Evolutionary conservation across 2,113 vertebrate genomes (phyloP).

Genomic region (Toxotes jaculatrix): DNA sequence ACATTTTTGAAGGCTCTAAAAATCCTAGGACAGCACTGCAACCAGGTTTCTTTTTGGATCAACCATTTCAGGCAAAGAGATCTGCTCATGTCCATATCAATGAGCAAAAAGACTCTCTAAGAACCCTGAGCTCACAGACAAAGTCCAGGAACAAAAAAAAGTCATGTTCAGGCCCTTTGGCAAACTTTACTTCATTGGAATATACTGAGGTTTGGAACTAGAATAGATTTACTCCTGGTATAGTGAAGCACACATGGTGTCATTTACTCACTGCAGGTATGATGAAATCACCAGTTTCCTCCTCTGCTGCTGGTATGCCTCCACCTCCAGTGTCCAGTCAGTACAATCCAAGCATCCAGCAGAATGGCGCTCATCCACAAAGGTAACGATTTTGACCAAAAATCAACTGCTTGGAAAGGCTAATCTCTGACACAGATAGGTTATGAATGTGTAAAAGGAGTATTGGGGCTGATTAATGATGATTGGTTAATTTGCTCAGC

Average conservation of each 20-base stretch:
- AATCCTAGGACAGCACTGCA: neutral
- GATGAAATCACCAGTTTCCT: slow-evolving; percentile 84
- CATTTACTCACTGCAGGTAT: slow-evolving; percentile 78
- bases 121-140: neutral
- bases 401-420: neutral
- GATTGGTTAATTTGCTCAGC: neutral
- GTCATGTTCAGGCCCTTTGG: neutral
- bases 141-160: neutral
- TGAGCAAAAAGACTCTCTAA: neutral
- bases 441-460: neutral
- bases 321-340: slow-evolving; percentile 75
- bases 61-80: neutral
- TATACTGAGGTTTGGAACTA: neutral
- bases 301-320: slow-evolving; percentile 75
- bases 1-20: neutral
- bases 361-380: slow-evolving; percentile 85
- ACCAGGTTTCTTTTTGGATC: neutral
- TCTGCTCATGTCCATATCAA: neutral
- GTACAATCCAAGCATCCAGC: slow-evolving; percentile 80
- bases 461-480: neutral
- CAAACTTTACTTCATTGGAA: neutral
- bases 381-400: slow-evolving; percentile 79
- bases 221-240: neutral
- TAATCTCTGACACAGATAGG: neutral
- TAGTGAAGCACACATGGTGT: neutral